phyloP scores from a whole-genome alignment of 1,140 invertebrate genomes.

The Panulirus ornatus region DNA sequence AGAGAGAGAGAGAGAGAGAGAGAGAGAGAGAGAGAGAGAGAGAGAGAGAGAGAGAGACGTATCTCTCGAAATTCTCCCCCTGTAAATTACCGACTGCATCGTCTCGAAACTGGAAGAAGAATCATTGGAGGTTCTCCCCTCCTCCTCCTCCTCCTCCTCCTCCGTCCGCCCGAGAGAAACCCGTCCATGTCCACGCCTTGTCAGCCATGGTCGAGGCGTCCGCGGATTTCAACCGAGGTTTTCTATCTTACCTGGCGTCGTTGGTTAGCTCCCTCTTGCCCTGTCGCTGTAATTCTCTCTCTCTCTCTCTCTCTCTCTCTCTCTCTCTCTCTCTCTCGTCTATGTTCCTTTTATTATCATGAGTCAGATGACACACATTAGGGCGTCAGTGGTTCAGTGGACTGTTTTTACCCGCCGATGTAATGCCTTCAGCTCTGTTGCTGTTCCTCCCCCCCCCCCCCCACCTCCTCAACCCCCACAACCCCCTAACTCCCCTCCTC shows the following conservation, averaged over 20 bases:
- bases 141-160: no score
- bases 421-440: background rate
- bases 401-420: no score
- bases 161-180: background rate
- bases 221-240: background rate
- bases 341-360: constrained; percentile 27
- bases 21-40: no score
- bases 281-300: background rate
- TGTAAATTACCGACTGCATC: constrained; percentile 22
- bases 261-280: background rate
- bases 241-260: background rate
- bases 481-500: no score
- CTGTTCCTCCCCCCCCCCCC: background rate
- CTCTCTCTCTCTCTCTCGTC: no score
- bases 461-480: no score
- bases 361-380: background rate
- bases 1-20: no score
- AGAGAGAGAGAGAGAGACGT: no score
- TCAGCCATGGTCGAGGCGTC: background rate
- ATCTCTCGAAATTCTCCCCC: no score
- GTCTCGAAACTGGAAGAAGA: background rate
- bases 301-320: no score
- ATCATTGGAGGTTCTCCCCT: no score
- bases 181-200: background rate
- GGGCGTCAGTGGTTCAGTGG: background rate